Evolutionary conservation across 2,888 invertebrate species (phyloP).

Genomic region (Tetanocera ferruginea): DNA sequence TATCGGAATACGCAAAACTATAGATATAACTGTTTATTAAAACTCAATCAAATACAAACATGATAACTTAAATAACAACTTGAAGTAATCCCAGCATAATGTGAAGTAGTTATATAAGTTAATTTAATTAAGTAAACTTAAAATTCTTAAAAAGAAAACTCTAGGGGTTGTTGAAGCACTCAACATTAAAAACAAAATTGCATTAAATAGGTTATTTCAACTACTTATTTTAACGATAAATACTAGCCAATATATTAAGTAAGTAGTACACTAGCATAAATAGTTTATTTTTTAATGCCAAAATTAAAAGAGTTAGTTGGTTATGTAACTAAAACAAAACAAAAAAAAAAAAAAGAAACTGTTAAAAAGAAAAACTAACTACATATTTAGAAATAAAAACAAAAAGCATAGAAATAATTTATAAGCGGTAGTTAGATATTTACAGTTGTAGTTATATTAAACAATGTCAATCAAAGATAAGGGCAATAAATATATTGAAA

Average conservation of each 20-base stretch:
- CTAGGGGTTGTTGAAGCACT: slow-evolving; percentile 13
- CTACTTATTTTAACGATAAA: neutral
- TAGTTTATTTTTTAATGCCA: slow-evolving; percentile 24
- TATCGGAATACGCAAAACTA: no score
- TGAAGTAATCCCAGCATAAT: no score
- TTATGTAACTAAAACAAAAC: neutral
- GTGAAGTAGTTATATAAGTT: no score
- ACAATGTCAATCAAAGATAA: slow-evolving; percentile 18
- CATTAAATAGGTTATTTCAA: neutral
- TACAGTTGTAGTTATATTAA: neutral
- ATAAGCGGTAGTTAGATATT: neutral
- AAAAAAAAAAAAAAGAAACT: neutral
- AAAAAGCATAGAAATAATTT: neutral
- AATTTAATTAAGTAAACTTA: no score
- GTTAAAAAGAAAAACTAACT: neutral
- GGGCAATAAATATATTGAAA: slow-evolving; percentile 15
- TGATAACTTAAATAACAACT: no score
- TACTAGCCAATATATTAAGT: neutral
- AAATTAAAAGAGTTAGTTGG: neutral
- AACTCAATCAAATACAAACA: no score
- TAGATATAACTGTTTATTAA: no score
- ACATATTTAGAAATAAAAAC: slow-evolving; percentile 4
- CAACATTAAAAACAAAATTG: neutral
- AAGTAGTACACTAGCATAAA: neutral
- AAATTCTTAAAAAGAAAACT: neutral